Percentiles rank a stretch among this genome's conserved stretches.
phyloP scores from a whole-genome alignment of 2,113 vertebrate species.

The Rhinolophus ferrumequinum region DNA sequence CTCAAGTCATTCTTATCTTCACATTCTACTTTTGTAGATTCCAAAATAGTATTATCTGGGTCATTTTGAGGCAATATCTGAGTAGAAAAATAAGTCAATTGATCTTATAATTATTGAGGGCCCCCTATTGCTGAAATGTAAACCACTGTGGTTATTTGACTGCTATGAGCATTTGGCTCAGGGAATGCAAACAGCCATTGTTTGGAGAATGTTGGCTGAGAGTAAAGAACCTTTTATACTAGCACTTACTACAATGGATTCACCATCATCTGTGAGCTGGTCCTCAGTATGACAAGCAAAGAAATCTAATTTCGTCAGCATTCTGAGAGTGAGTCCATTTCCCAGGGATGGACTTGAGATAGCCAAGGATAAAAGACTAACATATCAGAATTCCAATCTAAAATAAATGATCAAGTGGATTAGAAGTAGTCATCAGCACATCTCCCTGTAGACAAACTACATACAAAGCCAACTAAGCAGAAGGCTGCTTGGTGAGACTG shows the following conservation, averaged over 20 bases:
- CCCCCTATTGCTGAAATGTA: not conserved
- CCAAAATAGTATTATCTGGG: not conserved
- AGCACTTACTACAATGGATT: not conserved
- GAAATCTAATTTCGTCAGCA: slow-evolving; percentile 30
- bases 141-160: not conserved
- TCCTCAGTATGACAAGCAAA: slow-evolving; percentile 2
- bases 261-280: not conserved
- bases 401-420: not conserved
- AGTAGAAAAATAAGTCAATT: not conserved
- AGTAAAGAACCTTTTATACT: not conserved
- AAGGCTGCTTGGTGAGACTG: slow-evolving; percentile 20
- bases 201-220: not conserved
- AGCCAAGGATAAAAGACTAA: not conserved
- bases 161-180: not conserved
- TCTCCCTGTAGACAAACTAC: not conserved
- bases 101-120: not conserved
- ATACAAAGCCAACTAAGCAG: slow-evolving; percentile 29
- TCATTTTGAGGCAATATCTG: not conserved
- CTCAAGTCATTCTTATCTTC: not conserved
- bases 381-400: not conserved
- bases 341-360: not conserved
- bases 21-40: not conserved
- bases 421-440: not conserved
- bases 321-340: not conserved
- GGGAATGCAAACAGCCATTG: not conserved